Evolutionary conservation across 2,797 vertebrate genomes (phyloP), one percentile per base, ranked within the genome.

Genomic region (Mus caroli): DNA sequence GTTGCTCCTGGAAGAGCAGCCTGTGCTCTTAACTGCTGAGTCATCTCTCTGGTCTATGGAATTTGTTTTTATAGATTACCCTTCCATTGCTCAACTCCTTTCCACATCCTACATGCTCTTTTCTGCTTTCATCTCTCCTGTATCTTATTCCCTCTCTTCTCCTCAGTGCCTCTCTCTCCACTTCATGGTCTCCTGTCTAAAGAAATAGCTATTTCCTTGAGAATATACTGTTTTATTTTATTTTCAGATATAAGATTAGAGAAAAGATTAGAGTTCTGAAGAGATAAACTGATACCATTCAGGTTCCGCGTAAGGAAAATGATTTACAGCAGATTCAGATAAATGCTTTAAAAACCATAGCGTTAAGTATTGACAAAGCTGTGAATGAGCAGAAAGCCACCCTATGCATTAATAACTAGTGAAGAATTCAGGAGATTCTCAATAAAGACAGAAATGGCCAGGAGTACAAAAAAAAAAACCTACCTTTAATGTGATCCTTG

Each of bases 141-240:
- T 3, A 4, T 43, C 54, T 43, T 31, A 31, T 2, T 43, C 15
- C 0, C 52, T 43, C 37, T 5, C 10, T 54, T 9, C 4, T 40
- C n/a, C 15, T 56, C 9, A 28, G 17, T 10, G 20, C 9, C 50
- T 43, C n/a, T 43, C 28, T 40, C 52, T 34, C 52, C 24, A 31
- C 26, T 40, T 40, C 69, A 6, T 2, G 24, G 9, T 43, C n/a
- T 37, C 19, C 46, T 71, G 69, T 54, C 85, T 31, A 75, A 52
- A 88, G n/a, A 54, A 73, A 40, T 37, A 17, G 6, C 24, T 52
- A 11, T 46, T 75, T 75, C 71, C 43, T 75, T 58, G 50, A 93
- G 95, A 77, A 92, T 78, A 86, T 12, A 28, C 26, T 50, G n/a
- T 22, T 95, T 92, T 76, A 54, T 60, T 86, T 92, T 92, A 40